phyloP scores from a whole-genome alignment of 1,140 invertebrate genomes.

The Diabrotica virgifera region DNA sequence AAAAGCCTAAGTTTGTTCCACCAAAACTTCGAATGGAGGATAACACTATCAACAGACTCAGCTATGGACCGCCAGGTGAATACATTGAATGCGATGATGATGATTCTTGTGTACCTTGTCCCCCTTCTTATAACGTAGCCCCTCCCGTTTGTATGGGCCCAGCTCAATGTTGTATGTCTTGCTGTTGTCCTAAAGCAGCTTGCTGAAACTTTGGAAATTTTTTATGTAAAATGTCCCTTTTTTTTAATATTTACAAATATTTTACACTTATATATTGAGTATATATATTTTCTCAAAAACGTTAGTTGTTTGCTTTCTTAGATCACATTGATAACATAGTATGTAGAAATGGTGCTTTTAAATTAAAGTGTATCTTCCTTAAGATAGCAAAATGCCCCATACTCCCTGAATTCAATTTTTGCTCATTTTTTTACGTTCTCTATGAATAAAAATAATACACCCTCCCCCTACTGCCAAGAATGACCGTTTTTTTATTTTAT shows the following conservation, averaged over 20 bases:
- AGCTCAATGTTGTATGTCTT: conserved; percentile 31
- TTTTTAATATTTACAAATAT: not conserved
- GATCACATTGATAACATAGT: too few species aligned
- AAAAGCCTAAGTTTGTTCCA: conserved; percentile 44
- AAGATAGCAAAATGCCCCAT: too few species aligned
- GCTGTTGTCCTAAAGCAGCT: conserved; percentile 43
- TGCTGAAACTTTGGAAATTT: conserved; percentile 26
- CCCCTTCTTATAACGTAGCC: conserved; percentile 29
- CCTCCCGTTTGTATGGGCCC: conserved; percentile 19
- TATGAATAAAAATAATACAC: too few species aligned
- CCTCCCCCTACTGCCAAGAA: too few species aligned
- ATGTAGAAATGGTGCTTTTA: too few species aligned
- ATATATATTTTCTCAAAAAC: not conserved
- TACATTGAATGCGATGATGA: conserved; percentile 49
- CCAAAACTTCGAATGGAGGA: conserved; percentile 48
- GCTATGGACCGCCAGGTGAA: conserved; percentile 51
- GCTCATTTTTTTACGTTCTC: too few species aligned
- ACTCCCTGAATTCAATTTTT: too few species aligned
- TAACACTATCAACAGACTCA: conserved; percentile 51
- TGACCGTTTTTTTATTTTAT: too few species aligned
- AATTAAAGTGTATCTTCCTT: too few species aligned
- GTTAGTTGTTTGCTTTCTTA: not conserved
- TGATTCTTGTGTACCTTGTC: conserved; percentile 43
- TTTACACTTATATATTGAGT: not conserved
- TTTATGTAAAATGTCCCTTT: not conserved